A percentile compares a stretch with the other conserved stretches of the same genome.
phyloP scores from a whole-genome alignment of 2,797 vertebrate species.

The Syngnathus acus region DNA sequence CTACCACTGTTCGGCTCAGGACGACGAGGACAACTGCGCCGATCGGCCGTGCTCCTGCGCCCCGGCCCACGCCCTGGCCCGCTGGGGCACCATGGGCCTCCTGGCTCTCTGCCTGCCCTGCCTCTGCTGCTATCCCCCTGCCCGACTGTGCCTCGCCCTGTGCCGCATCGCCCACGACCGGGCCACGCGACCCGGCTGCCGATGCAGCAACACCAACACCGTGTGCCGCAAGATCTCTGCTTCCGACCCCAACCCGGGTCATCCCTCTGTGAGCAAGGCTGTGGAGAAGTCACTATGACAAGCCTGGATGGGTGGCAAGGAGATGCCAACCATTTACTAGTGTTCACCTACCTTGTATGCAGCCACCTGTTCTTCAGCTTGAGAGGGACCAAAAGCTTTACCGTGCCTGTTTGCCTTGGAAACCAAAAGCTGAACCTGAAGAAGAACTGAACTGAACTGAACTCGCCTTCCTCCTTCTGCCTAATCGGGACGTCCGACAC shows the following conservation, averaged over 20 bases:
- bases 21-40: conserved; percentile 92
- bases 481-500: conserved; percentile 29
- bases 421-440: conserved; percentile 27
- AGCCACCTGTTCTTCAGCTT: conserved; percentile 41
- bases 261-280: conserved; percentile 76
- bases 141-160: conserved; percentile 86
- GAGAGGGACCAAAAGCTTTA: conserved; percentile 63
- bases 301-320: conserved; percentile 24
- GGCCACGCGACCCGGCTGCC: conserved; percentile 85
- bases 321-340: not conserved
- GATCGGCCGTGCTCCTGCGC: conserved; percentile 91
- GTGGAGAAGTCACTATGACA: conserved; percentile 93
- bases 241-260: conserved; percentile 53
- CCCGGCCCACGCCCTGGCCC: conserved; percentile 77
- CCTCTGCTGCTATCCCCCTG: conserved; percentile 97
- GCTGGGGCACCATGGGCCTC: conserved; percentile 87
- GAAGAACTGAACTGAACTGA: conserved; percentile 19
- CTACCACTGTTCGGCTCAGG: conserved; percentile 91
- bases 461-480: conserved; percentile 18
- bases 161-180: conserved; percentile 86
- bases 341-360: conserved; percentile 36
- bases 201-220: conserved; percentile 93
- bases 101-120: conserved; percentile 90
- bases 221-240: conserved; percentile 94
- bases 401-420: conserved; percentile 54